These are phyloP conservation scores for Argyresthia albistria DNA, from an alignment of 2,888 invertebrate genomes.

Conservation along the genomic window DNA sequence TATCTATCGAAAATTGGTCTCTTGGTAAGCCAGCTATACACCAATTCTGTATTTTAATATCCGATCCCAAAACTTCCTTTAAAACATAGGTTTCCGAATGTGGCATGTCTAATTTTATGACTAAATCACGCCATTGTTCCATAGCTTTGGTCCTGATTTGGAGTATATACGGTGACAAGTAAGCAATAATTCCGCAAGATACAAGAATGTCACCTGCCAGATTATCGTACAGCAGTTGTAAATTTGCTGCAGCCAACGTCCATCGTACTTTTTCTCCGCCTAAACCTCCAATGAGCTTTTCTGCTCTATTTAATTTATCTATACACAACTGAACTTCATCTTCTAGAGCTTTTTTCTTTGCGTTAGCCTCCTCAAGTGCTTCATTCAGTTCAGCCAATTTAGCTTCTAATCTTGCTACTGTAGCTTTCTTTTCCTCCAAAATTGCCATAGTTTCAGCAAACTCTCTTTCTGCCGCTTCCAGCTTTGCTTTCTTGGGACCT, in stretches of 20 bases:
- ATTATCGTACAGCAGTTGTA: slow-evolving; percentile 84
- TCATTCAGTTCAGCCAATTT: slow-evolving; percentile 81
- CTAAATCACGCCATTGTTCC: slow-evolving; percentile 81
- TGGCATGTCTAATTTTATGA: slow-evolving; percentile 80
- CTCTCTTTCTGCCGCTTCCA: slow-evolving; percentile 85
- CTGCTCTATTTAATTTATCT: slow-evolving; percentile 87
- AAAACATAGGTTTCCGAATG: slow-evolving; percentile 83
- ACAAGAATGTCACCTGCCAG: slow-evolving; percentile 92
- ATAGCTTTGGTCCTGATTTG: slow-evolving; percentile 74
- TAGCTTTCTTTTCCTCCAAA: slow-evolving; percentile 85
- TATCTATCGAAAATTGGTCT: slow-evolving; percentile 87
- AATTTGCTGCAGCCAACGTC: slow-evolving; percentile 81
- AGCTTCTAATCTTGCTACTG: slow-evolving; percentile 83
- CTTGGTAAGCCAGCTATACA: slow-evolving; percentile 85
- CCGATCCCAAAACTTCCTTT: slow-evolving; percentile 82
- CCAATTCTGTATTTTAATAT: slow-evolving; percentile 91
- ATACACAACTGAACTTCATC: slow-evolving; percentile 85
- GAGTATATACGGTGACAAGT: slow-evolving; percentile 88
- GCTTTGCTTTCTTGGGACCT: slow-evolving; percentile 88
- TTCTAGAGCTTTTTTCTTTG: slow-evolving; percentile 78
- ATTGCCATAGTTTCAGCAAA: slow-evolving; percentile 88
- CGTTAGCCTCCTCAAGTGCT: slow-evolving; percentile 76
- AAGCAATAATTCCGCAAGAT: slow-evolving; percentile 91
- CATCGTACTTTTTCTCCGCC: slow-evolving; percentile 92
- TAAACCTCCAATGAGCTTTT: slow-evolving; percentile 89